Evolutionary conservation across 2,797 vertebrate species (phyloP).

Genomic region (Thalassophryne amazonica): DNA sequence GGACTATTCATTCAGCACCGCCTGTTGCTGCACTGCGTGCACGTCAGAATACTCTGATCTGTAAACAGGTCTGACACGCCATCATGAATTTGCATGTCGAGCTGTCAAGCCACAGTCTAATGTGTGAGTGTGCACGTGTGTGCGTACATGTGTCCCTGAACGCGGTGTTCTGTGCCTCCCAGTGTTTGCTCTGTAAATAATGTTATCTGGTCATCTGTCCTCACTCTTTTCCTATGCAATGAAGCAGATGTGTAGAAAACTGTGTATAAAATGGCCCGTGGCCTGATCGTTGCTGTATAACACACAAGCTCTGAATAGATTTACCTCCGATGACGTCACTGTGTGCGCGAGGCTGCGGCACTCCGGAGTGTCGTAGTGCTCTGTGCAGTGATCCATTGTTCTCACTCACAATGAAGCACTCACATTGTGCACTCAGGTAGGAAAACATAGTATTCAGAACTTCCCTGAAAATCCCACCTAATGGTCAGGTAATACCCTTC

Average conservation of each 20-base stretch:
- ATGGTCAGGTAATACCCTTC: conserved; percentile 18
- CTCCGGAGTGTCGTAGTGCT: conserved; percentile 22
- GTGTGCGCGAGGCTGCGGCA: conserved; percentile 3
- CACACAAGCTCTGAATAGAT: conserved; percentile 13
- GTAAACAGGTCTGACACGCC: conserved; percentile 15
- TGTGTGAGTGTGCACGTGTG: neutral
- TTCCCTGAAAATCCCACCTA: conserved; percentile 29
- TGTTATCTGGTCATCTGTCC: conserved; percentile 28
- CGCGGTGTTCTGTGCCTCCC: conserved; percentile 27
- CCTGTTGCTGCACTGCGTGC: neutral
- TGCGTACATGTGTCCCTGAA: conserved; percentile 30
- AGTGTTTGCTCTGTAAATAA: conserved; percentile 56
- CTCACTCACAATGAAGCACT: conserved; percentile 22
- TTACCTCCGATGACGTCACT: conserved; percentile 13
- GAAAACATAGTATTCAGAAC: conserved; percentile 26
- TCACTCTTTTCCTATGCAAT: conserved; percentile 3
- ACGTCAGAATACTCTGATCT: conserved; percentile 14
- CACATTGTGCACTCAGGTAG: neutral
- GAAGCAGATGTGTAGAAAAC: conserved; percentile 2
- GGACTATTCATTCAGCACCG: conserved; percentile 14
- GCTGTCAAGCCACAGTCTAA: conserved; percentile 22
- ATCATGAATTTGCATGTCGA: conserved; percentile 6
- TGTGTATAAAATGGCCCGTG: neutral
- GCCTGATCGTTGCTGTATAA: neutral
- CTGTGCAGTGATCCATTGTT: conserved; percentile 7